These are phyloP conservation scores for Capromys pilorides DNA, from an alignment of 2,797 vertebrate species.

Conservation along the genomic window DNA sequence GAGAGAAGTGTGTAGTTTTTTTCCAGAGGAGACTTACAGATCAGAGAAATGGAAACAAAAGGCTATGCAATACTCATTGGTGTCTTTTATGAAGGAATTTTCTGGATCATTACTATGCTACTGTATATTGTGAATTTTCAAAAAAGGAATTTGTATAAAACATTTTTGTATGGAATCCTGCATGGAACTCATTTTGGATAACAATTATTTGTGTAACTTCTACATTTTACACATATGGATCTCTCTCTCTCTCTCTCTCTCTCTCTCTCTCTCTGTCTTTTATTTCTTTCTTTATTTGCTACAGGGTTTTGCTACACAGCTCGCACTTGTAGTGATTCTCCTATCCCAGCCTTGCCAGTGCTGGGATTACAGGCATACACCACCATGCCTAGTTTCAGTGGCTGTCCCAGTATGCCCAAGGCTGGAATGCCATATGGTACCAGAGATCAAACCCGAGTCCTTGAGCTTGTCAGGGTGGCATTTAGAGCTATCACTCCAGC, in stretches of 20 bases:
- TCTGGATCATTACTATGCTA: neutral
- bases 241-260: too few relatives aligned
- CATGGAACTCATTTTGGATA: neutral
- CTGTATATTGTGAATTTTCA: neutral
- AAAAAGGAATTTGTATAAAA: conserved; percentile 3
- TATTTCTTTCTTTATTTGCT: too few relatives aligned
- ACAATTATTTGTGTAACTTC: neutral
- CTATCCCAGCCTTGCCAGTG: neutral
- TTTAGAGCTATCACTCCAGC: too few relatives aligned
- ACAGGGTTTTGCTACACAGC: too few relatives aligned
- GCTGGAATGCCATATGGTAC: too few relatives aligned
- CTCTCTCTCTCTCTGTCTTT: too few relatives aligned
- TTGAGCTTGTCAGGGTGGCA: too few relatives aligned
- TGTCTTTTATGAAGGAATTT: neutral
- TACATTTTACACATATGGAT: neutral
- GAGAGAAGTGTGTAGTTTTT: neutral
- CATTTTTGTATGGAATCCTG: neutral
- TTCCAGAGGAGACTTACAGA: neutral
- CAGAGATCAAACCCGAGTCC: too few relatives aligned
- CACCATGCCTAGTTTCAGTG: too few relatives aligned
- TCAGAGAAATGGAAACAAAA: neutral
- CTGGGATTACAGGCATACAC: too few relatives aligned
- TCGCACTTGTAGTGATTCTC: neutral
- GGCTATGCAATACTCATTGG: neutral
- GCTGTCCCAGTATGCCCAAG: too few relatives aligned